Conservation (phyloP, 2,113 vertebrate genomes). For the Zosterops lateralis region DNA sequence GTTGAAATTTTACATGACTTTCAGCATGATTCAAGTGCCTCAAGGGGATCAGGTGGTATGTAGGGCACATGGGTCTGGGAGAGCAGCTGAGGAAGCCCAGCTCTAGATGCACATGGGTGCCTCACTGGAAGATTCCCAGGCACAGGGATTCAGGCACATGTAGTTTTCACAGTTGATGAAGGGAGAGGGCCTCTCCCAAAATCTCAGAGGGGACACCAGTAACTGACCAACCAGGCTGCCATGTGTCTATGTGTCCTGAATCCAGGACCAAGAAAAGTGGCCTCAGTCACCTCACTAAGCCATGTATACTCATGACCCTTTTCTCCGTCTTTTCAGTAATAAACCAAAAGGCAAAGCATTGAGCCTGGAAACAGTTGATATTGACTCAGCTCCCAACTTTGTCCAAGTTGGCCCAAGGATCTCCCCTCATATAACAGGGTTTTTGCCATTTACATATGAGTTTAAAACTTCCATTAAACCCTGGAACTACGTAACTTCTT, state of each 20-base stretch:
- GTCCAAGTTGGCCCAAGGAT: neutral
- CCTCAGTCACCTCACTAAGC: neutral
- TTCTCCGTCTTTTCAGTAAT: neutral
- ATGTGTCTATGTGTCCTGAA: fast-evolving
- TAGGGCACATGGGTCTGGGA: neutral
- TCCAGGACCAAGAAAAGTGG: neutral
- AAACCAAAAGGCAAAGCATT: neutral
- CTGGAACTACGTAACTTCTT: neutral
- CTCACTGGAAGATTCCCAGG: neutral
- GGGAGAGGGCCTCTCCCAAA: neutral
- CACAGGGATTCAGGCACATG: fast-evolving
- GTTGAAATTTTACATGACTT: neutral
- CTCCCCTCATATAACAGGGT: neutral
- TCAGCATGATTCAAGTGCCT: neutral
- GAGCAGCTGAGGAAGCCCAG: neutral
- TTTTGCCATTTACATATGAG: neutral
- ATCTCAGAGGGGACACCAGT: neutral
- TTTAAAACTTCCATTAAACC: neutral
- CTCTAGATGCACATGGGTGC: neutral
- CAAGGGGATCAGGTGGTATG: neutral
- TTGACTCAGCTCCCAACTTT: neutral
- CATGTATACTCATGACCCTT: neutral
- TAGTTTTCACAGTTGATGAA: neutral
- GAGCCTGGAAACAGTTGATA: neutral
- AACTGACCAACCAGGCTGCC: neutral